Percentiles rank a stretch among this genome's conserved stretches.
These are phyloP conservation scores for Hirtodrosophila duncani DNA, from an alignment of 2,888 invertebrate species.

Conservation along the genomic window DNA sequence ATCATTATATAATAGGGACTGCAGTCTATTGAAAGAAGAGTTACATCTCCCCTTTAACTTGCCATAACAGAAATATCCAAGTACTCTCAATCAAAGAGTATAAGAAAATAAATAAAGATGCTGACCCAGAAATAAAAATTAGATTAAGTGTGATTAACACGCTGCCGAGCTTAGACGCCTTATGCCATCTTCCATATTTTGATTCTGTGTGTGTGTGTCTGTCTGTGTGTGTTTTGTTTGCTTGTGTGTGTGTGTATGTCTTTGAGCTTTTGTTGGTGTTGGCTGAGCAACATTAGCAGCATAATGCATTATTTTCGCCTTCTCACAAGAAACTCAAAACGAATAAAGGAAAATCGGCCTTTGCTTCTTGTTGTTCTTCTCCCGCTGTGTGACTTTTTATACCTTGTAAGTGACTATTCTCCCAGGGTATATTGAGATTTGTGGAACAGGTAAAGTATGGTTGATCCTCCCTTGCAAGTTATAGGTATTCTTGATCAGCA, in stretches of 20 bases:
- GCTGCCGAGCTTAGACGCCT: constrained; percentile 53
- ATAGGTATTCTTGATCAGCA: too few relatives aligned
- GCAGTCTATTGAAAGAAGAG: too few relatives aligned
- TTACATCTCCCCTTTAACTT: too few relatives aligned
- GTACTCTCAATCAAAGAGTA: too few relatives aligned
- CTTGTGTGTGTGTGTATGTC: constrained; percentile 3
- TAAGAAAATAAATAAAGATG: constrained; percentile 60
- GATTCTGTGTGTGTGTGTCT: constrained; percentile 9
- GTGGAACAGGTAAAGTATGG: too few relatives aligned
- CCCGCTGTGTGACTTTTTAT: too few relatives aligned
- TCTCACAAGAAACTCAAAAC: constrained; percentile 15
- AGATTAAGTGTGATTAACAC: constrained; percentile 75
- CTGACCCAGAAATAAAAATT: constrained; percentile 74
- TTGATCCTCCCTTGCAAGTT: too few relatives aligned
- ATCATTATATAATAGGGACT: too few relatives aligned
- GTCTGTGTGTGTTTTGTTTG: constrained; percentile 1
- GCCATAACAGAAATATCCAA: too few relatives aligned
- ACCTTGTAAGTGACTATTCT: too few relatives aligned
- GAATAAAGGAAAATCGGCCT: constrained; percentile 9
- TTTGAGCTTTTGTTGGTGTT: too few relatives aligned
- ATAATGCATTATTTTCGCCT: constrained; percentile 41
- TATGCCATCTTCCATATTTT: constrained; percentile 44
- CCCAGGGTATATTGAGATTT: too few relatives aligned
- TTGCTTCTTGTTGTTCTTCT: constrained; percentile 5
- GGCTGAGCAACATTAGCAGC: constrained; percentile 19